Evolutionary conservation across 2,113 vertebrate species (phyloP).

Genomic region (Phodopus roborovskii): DNA sequence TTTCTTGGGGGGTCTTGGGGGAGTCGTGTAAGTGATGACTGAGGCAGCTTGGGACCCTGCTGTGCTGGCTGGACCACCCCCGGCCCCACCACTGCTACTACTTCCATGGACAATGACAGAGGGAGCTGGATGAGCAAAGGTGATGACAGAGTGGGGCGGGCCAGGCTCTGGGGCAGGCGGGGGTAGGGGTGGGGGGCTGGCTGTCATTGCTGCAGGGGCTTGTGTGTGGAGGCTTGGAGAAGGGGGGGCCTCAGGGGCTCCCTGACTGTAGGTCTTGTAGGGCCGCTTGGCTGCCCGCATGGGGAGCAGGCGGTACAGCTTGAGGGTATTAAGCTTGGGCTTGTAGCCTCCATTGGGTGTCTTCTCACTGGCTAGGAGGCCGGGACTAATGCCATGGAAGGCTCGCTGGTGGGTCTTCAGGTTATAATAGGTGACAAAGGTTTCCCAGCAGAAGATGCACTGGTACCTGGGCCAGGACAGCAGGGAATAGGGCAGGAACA

Average conservation of each 20-base stretch:
- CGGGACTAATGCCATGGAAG: conserved; percentile 94
- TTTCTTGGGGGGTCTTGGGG: conserved; percentile 77
- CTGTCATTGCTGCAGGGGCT: conserved; percentile 70
- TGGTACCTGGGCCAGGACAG: conserved; percentile 89
- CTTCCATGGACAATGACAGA: conserved; percentile 93
- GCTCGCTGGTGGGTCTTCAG: conserved; percentile 97
- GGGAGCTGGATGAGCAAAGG: conserved; percentile 91
- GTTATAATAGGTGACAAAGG: conserved; percentile 97
- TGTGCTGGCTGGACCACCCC: conserved; percentile 78
- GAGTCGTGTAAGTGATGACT: conserved; percentile 86
- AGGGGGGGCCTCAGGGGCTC: conserved; percentile 85
- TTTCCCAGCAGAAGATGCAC: conserved; percentile 97
- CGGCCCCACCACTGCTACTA: conserved; percentile 84
- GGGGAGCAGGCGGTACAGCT: conserved; percentile 95
- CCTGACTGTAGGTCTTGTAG: conserved; percentile 95
- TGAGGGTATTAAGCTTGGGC: conserved; percentile 95
- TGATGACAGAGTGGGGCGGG: conserved; percentile 88
- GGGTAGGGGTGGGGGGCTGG: conserved; percentile 36
- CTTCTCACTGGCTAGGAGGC: conserved; percentile 95
- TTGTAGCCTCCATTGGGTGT: conserved; percentile 96
- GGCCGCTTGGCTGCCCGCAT: conserved; percentile 94
- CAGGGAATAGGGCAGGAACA: conserved; percentile 59
- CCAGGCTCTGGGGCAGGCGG: conserved; percentile 76
- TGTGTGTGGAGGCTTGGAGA: conserved; percentile 82
- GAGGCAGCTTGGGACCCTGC: conserved; percentile 81